Conservation (phyloP, 2,113 vertebrate genomes). For the Larimichthys crocea region DNA sequence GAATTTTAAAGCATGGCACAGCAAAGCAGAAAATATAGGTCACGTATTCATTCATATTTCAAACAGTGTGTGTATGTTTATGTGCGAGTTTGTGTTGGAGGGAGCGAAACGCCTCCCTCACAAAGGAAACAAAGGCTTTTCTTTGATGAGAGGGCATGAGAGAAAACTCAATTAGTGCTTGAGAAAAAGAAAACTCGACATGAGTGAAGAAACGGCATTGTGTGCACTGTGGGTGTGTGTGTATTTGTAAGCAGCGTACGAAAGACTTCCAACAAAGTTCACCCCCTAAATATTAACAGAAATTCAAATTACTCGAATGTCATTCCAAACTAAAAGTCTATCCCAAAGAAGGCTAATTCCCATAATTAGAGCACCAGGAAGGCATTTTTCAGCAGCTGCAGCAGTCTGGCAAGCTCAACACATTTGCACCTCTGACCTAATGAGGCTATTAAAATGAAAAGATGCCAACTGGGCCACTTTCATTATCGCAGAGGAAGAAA, state of each 20-base stretch:
- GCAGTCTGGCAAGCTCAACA: constrained; percentile 24
- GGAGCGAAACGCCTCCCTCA: constrained; percentile 37
- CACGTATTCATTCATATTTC: constrained; percentile 68
- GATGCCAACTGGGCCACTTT: constrained; percentile 48
- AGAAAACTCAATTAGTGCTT: constrained; percentile 62
- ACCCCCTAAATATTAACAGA: constrained; percentile 14
- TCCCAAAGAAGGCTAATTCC: constrained; percentile 23
- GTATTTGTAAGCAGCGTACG: neutral
- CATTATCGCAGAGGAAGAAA: constrained; percentile 31
- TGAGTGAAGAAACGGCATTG: constrained; percentile 16
- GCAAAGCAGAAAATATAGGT: constrained; percentile 62
- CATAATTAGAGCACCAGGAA: constrained; percentile 42
- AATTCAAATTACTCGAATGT: neutral
- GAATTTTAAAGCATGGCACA: constrained; percentile 33
- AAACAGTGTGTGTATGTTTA: constrained; percentile 15
- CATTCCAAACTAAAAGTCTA: constrained; percentile 26
- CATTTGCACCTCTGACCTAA: constrained; percentile 63
- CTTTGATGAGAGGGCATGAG: constrained; percentile 55
- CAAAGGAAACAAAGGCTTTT: constrained; percentile 54
- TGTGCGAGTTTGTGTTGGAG: neutral
- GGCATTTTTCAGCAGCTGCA: constrained; percentile 57
- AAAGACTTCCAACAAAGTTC: constrained; percentile 7
- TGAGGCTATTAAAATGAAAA: constrained; percentile 68
- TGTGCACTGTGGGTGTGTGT: neutral
- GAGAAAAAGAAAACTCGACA: constrained; percentile 40